Evolutionary conservation across 2,888 invertebrate genomes (phyloP), one percentile per base, ranked within the genome.

Genomic region (Lasioglossum marginatum): DNA sequence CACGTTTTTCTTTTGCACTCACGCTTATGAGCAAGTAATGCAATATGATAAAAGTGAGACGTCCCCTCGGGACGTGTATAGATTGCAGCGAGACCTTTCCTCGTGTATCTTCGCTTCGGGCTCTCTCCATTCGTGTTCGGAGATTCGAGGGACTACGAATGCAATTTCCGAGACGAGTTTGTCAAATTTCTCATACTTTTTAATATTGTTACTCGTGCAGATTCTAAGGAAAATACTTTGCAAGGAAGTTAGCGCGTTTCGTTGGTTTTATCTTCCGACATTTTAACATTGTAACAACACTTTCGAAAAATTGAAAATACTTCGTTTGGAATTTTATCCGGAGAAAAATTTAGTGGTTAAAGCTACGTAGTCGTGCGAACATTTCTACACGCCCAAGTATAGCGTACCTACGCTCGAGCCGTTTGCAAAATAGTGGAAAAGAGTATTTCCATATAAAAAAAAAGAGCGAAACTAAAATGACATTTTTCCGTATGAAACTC

Each of bases 21-120:
- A 19, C n/a, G 31, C 31, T 63, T 60, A 63, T 23, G n/a, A 74
- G 57, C 57, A 34, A 34, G 40, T 73, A 83, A 77, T 71, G 68
- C 43, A 77, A 74, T 75, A 74, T 77, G 57, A 75, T 66, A 63
- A 52, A 83, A 82, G n/a, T 52, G 57, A 45, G 27, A 66, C 16
- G 37, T 48, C 31, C 16, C 60, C 16, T n/a, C 34, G 45, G n/a
- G 34, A 12, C 43, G 40, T 1, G 37, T 68, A 68, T 71, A 71
- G 71, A 71, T 71, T 43, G 43, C 40, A 71, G 16, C 71, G 43
- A 27, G 45, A 72, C 45, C 34, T 68, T 68, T 10, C 14, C 34
- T 10, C 19, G 66, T 23, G 66, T 37, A 34, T 48, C 48, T 48
- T 48, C 34, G 2, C 34, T 37, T 37, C 23, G 19, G 19, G 8